Evolutionary conservation across 1,140 invertebrate species (phyloP).

Genomic region (Aporrectodea caliginosa): DNA sequence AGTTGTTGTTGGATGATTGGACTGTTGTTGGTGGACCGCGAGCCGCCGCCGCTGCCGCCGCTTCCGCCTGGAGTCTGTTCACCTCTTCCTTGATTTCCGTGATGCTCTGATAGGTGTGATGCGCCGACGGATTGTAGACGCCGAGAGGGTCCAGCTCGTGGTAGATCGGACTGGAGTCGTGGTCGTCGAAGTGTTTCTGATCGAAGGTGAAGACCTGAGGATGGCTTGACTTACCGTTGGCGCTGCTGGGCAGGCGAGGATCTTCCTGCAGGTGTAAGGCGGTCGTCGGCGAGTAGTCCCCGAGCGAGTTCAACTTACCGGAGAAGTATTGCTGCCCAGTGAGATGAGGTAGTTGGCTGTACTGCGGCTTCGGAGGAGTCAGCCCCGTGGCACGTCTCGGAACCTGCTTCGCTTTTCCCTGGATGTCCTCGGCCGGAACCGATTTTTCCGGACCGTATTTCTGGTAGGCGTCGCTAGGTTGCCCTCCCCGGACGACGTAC

Average conservation of each 20-base stretch:
- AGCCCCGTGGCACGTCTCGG: not conserved
- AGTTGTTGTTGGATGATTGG: not conserved
- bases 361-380: not conserved
- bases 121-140: not conserved
- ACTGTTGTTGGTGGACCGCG: not conserved
- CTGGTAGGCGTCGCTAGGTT: not conserved
- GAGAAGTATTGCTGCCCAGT: not conserved
- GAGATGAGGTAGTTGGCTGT: not conserved
- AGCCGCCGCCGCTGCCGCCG: too few species aligned
- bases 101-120: conserved; percentile 23
- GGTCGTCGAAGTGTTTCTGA: not conserved
- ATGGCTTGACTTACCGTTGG: not conserved
- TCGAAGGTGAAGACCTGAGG: not conserved
- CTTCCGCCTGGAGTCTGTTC: not conserved
- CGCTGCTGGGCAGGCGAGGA: not conserved
- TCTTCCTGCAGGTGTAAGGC: not conserved
- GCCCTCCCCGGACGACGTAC: not conserved
- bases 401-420: not conserved
- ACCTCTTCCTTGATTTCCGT: conserved; percentile 16
- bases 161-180: conserved; percentile 20
- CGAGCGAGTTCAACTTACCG: not conserved
- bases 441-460: not conserved
- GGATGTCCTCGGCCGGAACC: too few species aligned
- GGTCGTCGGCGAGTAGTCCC: not conserved
- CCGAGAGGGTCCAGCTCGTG: conserved; percentile 19